phyloP scores from a whole-genome alignment of 2,797 vertebrate species.

The Anguilla megastoma region DNA sequence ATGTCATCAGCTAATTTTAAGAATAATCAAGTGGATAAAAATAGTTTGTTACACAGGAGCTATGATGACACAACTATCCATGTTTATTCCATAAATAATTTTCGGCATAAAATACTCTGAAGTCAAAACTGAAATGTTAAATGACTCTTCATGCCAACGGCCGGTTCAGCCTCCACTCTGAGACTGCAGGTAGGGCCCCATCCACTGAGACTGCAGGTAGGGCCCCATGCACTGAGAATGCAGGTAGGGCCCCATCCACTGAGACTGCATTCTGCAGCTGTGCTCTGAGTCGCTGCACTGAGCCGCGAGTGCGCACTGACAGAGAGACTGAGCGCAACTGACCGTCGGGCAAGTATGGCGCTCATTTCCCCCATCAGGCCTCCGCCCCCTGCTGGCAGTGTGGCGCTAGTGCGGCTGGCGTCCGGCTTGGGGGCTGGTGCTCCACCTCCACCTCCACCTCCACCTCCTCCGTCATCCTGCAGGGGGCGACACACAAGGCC shows the following conservation, averaged over 20 bases:
- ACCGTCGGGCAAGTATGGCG: slow-evolving; percentile 88
- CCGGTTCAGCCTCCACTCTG: not conserved
- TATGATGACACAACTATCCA: not conserved
- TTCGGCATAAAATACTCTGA: not conserved
- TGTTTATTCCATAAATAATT: not conserved
- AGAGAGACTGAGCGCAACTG: slow-evolving; percentile 34
- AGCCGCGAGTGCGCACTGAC: not conserved
- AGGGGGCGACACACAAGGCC: slow-evolving; percentile 46
- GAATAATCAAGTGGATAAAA: not conserved
- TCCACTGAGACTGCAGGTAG: not conserved
- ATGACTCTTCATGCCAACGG: not conserved
- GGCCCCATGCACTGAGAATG: not conserved
- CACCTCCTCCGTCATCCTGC: slow-evolving; percentile 68
- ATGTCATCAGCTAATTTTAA: not conserved
- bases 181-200: not conserved
- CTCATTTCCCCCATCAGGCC: slow-evolving; percentile 92
- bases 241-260: too few relatives aligned
- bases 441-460: slow-evolving; percentile 39
- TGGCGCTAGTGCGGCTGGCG: slow-evolving; percentile 65
- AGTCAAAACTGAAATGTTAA: not conserved
- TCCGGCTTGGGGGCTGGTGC: slow-evolving; percentile 66
- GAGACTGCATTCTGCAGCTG: not conserved
- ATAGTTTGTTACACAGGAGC: not conserved
- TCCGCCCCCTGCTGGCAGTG: slow-evolving; percentile 61
- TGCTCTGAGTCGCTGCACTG: not conserved